Percentiles rank a stretch among this genome's conserved stretches.
Evolutionary conservation across 2,113 vertebrate genomes (phyloP).

Genomic region (Gopherus evgoodei): DNA sequence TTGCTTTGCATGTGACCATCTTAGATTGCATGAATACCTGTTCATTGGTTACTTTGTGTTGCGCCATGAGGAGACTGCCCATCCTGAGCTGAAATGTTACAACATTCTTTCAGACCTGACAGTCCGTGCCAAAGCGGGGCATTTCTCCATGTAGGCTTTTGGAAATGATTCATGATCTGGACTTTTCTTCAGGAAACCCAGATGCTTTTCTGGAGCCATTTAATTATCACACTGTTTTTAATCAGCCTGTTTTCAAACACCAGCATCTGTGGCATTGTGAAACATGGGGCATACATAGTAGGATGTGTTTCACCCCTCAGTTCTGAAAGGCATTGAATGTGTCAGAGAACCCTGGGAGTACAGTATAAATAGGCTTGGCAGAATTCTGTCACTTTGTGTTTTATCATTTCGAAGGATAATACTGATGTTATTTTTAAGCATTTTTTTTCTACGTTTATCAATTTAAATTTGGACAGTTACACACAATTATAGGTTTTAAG

Average conservation of each 20-base stretch:
- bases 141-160: not conserved
- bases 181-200: not conserved
- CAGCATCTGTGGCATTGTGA: not conserved
- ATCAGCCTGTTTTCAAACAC: not conserved
- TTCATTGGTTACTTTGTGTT: conserved; percentile 32
- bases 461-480: not conserved
- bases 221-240: not conserved
- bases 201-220: not conserved
- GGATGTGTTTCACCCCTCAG: not conserved
- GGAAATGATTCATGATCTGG: not conserved
- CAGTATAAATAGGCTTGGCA: fast-evolving
- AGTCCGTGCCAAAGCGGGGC: not conserved
- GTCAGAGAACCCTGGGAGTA: not conserved
- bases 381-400: not conserved
- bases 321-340: not conserved
- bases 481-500: not conserved
- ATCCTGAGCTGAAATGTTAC: conserved; percentile 38
- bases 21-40: conserved; percentile 68
- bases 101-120: not conserved
- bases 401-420: not conserved
- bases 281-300: fast-evolving
- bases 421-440: not conserved
- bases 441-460: not conserved
- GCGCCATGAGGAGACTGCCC: conserved; percentile 66
- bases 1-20: conserved; percentile 78